phyloP scores from a whole-genome alignment of 2,888 invertebrate species.

The Blomia tropicalis region DNA sequence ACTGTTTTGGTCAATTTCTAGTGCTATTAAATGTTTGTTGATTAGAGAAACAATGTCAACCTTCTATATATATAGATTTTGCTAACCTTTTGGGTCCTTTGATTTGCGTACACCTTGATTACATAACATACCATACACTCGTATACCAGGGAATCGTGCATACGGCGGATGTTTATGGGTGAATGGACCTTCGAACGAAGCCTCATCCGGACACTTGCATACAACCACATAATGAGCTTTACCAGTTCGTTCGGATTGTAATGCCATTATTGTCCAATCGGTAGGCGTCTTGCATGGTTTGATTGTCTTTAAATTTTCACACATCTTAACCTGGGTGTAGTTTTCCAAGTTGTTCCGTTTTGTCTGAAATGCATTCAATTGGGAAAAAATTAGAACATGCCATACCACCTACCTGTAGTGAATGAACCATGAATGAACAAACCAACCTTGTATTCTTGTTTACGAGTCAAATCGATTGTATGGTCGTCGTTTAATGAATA shows the following conservation, averaged over 20 bases:
- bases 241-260: constrained; percentile 78
- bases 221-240: constrained; percentile 85
- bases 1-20: constrained; percentile 14
- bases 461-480: constrained; percentile 68
- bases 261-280: constrained; percentile 75
- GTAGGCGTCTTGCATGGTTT: constrained; percentile 68
- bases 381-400: not conserved
- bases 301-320: constrained; percentile 80
- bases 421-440: not conserved
- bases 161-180: constrained; percentile 84
- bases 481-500: constrained; percentile 75
- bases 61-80: not conserved
- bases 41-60: not conserved
- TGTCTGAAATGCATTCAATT: not conserved
- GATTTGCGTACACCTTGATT: constrained; percentile 26
- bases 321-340: constrained; percentile 75
- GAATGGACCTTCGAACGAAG: constrained; percentile 77
- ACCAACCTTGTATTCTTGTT: constrained; percentile 45
- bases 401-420: too few species aligned
- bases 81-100: constrained; percentile 25
- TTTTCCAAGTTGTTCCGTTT: constrained; percentile 41
- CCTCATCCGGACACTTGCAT: constrained; percentile 69
- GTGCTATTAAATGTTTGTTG: not conserved
- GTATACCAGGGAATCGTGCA: constrained; percentile 77
- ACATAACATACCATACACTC: constrained; percentile 53